These are phyloP conservation scores for Oceanodroma tethys DNA, from an alignment of 2,113 vertebrate species.

Conservation along the genomic window DNA sequence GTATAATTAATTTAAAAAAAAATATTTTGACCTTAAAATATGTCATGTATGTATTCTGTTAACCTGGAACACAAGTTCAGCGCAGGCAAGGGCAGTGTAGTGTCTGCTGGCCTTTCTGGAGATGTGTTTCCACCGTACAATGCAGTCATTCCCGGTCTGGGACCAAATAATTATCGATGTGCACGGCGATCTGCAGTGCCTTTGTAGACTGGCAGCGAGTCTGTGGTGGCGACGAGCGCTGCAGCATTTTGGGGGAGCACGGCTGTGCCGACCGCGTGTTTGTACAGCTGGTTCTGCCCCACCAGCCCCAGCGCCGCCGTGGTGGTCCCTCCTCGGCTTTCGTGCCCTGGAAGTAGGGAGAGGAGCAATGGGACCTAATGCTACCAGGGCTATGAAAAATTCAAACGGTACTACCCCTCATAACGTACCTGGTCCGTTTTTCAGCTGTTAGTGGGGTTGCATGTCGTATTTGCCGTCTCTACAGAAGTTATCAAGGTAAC, in stretches of 20 bases:
- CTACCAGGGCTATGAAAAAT: neutral
- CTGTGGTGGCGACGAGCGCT: neutral
- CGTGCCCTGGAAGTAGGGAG: neutral
- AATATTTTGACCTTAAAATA: neutral
- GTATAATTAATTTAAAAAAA: neutral
- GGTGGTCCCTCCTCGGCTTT: neutral
- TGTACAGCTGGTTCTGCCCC: no score
- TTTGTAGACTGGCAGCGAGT: no score
- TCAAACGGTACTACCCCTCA: neutral
- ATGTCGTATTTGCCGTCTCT: neutral
- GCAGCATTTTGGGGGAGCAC: neutral
- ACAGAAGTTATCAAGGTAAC: neutral
- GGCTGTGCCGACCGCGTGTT: neutral
- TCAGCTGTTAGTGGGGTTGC: neutral
- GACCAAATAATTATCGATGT: no score
- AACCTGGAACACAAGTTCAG: neutral
- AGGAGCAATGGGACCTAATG: no score
- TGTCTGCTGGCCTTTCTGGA: neutral
- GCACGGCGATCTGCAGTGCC: neutral
- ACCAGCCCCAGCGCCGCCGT: accelerated
- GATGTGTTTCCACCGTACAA: neutral
- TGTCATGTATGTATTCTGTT: neutral
- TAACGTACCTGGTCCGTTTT: neutral
- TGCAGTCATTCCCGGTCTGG: neutral
- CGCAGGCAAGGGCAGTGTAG: neutral